These are phyloP conservation scores for Stenotaenia linearis DNA, from an alignment of 2,888 invertebrate species.

Conservation along the genomic window DNA sequence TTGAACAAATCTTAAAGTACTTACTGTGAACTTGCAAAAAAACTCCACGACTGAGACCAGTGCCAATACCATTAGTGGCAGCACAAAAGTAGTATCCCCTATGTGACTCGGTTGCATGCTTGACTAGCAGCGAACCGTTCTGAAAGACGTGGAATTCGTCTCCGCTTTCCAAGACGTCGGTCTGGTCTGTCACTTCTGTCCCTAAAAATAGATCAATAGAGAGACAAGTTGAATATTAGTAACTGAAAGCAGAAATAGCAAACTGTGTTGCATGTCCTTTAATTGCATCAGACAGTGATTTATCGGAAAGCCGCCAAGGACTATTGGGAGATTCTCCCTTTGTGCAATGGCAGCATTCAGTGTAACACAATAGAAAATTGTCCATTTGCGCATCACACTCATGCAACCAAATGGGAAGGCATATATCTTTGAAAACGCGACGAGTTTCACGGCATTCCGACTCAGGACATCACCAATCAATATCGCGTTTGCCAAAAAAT, in stretches of 20 bases:
- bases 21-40: conserved; percentile 36
- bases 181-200: conserved; percentile 29
- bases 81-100: conserved; percentile 37
- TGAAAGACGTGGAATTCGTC: conserved; percentile 36
- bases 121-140: conserved; percentile 35
- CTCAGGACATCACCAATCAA: conserved; percentile 9
- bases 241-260: conserved; percentile 2
- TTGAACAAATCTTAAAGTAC: too few relatives aligned
- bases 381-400: conserved; percentile 14
- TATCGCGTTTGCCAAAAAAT: neutral
- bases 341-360: conserved; percentile 17
- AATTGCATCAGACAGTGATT: conserved; percentile 24
- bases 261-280: conserved; percentile 21
- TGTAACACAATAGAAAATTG: conserved; percentile 16
- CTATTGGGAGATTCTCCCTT: neutral
- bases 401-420: neutral
- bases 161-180: conserved; percentile 32
- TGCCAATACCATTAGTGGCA: conserved; percentile 36
- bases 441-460: conserved; percentile 7
- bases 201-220: conserved; percentile 9
- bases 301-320: conserved; percentile 20
- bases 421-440: conserved; percentile 19
- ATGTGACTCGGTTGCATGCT: conserved; percentile 34
- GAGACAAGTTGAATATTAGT: conserved; percentile 4
- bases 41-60: conserved; percentile 35